Evolutionary conservation across 2,888 invertebrate genomes (phyloP), one percentile per base, ranked within the genome.

Genomic region (Entomobrya multifasciata): DNA sequence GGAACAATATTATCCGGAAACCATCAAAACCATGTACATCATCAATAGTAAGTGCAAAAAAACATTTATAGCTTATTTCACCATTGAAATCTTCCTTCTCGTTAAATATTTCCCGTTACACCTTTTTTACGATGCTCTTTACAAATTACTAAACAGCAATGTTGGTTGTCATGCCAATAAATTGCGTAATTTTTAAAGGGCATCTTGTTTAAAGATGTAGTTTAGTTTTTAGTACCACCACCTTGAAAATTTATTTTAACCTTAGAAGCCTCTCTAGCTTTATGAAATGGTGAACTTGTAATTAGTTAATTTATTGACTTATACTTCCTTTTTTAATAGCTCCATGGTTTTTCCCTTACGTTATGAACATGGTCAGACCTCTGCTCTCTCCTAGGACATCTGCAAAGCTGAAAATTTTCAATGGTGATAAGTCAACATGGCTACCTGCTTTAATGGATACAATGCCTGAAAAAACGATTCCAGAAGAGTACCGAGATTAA

Each of bases 1-100:
- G 65, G 88, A 86, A 44, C 70, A 74, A n/a, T 79, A 79, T 57
- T 88, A 88, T 62, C 88, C 88, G 36, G 88, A 88, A 86, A 86
- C 86, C 8, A 83, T 88, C 20, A 78, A 88, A 20, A 85, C 76
- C 30, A 82, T 88, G 55, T 79, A 65, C 30, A 79, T 88, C 17
- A 41, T 88, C 10, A 88, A 88, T 27, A 78, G 88, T 88, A 70
- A 81, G 81, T n/a, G n/a, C n/a, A n/a, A n/a, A n/a, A n/a, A n/a
- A n/a, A n/a, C n/a, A n/a, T n/a, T n/a, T n/a, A n/a, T n/a, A n/a
- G 15, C 60, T 22, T 60, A 8, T n/a, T 44, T 52, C n/a, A 52
- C n/a, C 52, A 4, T n/a, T 13, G n/a, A 10, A 52, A 52, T 13
- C n/a, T 4, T 52, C n/a, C 4, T 52, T 52, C 52, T n/a, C 10